These are phyloP conservation scores for Scortum barcoo DNA, from an alignment of 2,113 vertebrate species.

Conservation along the genomic window DNA sequence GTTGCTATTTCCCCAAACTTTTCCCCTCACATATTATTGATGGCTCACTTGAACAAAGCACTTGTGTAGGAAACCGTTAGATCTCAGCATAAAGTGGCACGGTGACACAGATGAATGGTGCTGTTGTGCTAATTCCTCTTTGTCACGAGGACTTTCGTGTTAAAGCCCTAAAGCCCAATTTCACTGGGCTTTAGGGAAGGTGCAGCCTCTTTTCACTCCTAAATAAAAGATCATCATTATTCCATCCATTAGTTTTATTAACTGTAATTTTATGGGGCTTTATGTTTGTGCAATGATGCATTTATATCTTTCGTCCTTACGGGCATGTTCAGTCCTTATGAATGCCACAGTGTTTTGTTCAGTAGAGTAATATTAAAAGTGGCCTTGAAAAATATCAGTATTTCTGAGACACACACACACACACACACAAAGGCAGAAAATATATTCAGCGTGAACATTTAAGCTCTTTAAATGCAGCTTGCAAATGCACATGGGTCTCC, in stretches of 20 bases:
- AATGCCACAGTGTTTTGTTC: conserved; percentile 12
- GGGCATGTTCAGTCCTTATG: background rate
- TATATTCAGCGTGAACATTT: background rate
- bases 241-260: conserved; percentile 38
- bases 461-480: background rate
- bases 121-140: conserved; percentile 53
- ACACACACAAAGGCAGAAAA: background rate
- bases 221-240: conserved; percentile 49
- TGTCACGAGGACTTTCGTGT: conserved; percentile 32
- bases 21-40: conserved; percentile 65
- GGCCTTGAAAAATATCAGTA: background rate
- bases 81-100: conserved; percentile 52
- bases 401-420: conserved; percentile 4
- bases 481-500: background rate
- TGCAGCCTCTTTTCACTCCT: conserved; percentile 21
- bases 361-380: conserved; percentile 2
- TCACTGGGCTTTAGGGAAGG: conserved; percentile 31
- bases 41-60: conserved; percentile 50
- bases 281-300: conserved; percentile 37
- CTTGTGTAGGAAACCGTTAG: conserved; percentile 45
- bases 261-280: conserved; percentile 35
- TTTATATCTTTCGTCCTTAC: conserved; percentile 2
- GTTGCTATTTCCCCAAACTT: conserved; percentile 48
- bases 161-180: no score
- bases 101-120: conserved; percentile 53